Evolutionary conservation across 2,888 invertebrate species (phyloP).

Genomic region (Zhengitettix transpicula): DNA sequence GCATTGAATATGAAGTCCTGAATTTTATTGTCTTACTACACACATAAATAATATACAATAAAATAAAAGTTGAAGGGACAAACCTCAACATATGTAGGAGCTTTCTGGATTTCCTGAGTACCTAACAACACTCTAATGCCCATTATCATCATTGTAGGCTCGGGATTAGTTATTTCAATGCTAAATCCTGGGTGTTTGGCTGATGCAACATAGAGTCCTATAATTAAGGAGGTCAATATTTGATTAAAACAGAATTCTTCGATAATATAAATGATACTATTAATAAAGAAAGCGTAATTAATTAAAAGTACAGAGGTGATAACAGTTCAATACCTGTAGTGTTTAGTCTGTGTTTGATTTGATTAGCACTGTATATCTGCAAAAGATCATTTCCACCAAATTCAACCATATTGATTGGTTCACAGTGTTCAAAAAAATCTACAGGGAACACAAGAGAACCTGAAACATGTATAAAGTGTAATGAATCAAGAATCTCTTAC

Average conservation of each 20-base stretch:
- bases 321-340: conserved; percentile 29
- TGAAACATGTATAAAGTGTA: conserved; percentile 1
- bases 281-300: conserved; percentile 2
- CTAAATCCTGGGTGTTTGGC: conserved; percentile 81
- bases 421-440: conserved; percentile 94
- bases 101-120: conserved; percentile 59
- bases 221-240: conserved; percentile 19
- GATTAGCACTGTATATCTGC: conserved; percentile 85
- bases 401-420: conserved; percentile 80
- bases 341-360: conserved; percentile 79
- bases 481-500: not conserved
- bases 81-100: conserved; percentile 60
- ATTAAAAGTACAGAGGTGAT: conserved; percentile 3
- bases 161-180: conserved; percentile 74
- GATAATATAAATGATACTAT: not conserved
- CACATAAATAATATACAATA: no score
- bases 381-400: conserved; percentile 88
- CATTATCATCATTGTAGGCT: conserved; percentile 65
- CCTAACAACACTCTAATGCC: conserved; percentile 78
- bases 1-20: no score
- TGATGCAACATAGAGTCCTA: conserved; percentile 82
- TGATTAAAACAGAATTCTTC: not conserved
- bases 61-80: conserved; percentile 3
- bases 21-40: no score
- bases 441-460: conserved; percentile 70